Base-by-base conservation (phyloP, 2,888 invertebrate genomes). In the Siphonodentalium dalli region DNA sequence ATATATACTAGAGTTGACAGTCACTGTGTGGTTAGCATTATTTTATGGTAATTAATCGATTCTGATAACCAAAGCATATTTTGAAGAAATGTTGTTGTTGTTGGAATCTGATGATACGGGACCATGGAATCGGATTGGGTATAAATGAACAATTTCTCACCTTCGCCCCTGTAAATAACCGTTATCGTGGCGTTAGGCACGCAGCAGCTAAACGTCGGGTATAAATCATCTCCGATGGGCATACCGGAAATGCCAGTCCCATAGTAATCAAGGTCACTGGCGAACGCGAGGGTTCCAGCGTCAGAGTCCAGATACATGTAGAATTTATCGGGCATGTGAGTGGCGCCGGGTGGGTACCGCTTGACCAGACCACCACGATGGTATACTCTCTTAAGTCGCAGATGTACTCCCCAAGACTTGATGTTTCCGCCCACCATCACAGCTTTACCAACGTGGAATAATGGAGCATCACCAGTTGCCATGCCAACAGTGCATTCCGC, bases 221-320 rank as follows among this genome's bases (percentile, higher is more conserved):
- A 54, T 3, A 62, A 37, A 2, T 55, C 50, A 15, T 43, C 28
- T 21, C 26, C 35, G 23, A 34, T 24, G 8, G 13, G 5, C 20
- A 58, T 49, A 9, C 48, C 47, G 33, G n/a, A n/a, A n/a, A 54
- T 21, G 15, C 55, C 61, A 1, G 50, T 54, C 13, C 61, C 61
- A 31, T 58, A 62, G 39, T 43, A 62, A 18, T 49, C 48, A 3
- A 26, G 37, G 42, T 58, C 58, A 0, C 52, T 53, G 4, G 55
- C 61, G 44, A 62, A 62, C 41, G 37, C 35, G 1, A 62, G n/a
- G 6, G 15, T 35, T 2, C 53, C 53, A 3, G 58, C 29, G 29
- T 62, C 61, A 3, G 44, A 48, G 33, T 62, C 58, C 13, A 62
- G 34, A 31, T 58, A 62, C 61, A 62, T 58, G 58, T 54, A 62